Base-by-base conservation (phyloP, 2,888 invertebrate genomes). In the Hermodice carunculata region DNA sequence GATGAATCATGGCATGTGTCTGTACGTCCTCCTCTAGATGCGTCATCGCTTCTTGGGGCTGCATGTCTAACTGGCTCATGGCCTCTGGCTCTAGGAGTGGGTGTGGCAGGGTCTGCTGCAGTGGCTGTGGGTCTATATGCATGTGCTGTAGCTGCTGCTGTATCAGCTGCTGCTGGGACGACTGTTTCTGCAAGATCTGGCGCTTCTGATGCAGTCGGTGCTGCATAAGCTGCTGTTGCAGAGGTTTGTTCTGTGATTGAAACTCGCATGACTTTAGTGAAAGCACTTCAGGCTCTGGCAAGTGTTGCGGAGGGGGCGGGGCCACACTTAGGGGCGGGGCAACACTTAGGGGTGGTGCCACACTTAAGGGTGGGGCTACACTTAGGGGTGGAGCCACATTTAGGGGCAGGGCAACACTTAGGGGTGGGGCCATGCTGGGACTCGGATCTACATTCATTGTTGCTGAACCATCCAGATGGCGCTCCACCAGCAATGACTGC, bases 131-230 rank as follows among this genome's bases (percentile, higher is more conserved):
- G n/a, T n/a, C n/a, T n/a, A n/a, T n/a, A n/a, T n/a, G n/a, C n/a
- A n/a, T n/a, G n/a, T n/a, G 40, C 29, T 49, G 60, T 8, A 26
- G 54, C 54, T 29, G 64, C 48, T 57, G 48, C 26, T 61, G 54
- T 31, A 34, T 40, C 3, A 19, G 42, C 44, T 44, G 40, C 17
- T 31, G 19, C 6, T 26, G 37, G 32, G 61, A 43, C 43, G 51
- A 34, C n/a, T 3, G 26, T 79, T 94, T 94, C 84, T 94, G 94
- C 58, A 93, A 88, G 58, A 92, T 89, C 81, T 93, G 93, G 1
- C 95, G 89, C 83, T 95, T 95, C 81, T 95, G 94, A 85, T 95
- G 94, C 44, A 86, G 87, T 60, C 93, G 89, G 80, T 94, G 94
- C 80, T 95, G 95, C 88, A 95, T 91, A 57, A 95, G 87, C 75